Evolutionary conservation across 1,140 invertebrate species (phyloP), one percentile per base, ranked within the genome.

Genomic region (Drosophila setifemur): DNA sequence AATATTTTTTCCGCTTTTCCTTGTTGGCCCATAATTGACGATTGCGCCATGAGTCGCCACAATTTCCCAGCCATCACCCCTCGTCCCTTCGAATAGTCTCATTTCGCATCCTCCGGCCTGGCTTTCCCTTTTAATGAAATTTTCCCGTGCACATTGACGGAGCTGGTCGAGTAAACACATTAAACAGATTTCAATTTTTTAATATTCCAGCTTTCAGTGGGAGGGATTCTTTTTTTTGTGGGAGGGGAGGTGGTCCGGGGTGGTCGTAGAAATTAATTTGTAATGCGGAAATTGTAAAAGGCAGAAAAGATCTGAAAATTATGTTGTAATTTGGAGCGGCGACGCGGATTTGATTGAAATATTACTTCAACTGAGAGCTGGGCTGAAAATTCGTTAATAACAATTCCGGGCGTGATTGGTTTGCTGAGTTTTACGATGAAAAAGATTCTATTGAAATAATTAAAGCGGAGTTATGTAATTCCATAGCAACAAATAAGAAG

Each of bases 1-100:
- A 85, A 85, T 85, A 85, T 85, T 86, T 85, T 85, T 85, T 85
- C 74, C 81, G 75, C 72, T 83, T 85, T n/a, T 79, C 68, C 64
- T 79, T 83, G 81, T 79, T 77, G 74, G 66, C 66, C n/a, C 81
- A 81, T 85, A 85, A 85, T 85, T 86, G 81, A 86, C 81, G 81
- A 85, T 85, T 85, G 71, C 71, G 79, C 81, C 79, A 83, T 83
- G 79, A 83, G 70, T 83, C 76, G 79, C 79, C 81, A 79, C 81
- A 72, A 79, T 75, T 83, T 79, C 21, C 31, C 29, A 33, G 9
- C 42, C 8, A 16, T 26, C 12, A 2, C 6, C 12, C n/a, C 4
- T 4, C 8, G 1, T 28, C n/a, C 16, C 39, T 12, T 42, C 44
- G 11, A 35, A n/a, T n/a, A 54, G 19, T 61, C 54, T 45, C 37